Evolutionary conservation across 2,888 invertebrate genomes (phyloP).

Genomic region (Lagria hirta): DNA sequence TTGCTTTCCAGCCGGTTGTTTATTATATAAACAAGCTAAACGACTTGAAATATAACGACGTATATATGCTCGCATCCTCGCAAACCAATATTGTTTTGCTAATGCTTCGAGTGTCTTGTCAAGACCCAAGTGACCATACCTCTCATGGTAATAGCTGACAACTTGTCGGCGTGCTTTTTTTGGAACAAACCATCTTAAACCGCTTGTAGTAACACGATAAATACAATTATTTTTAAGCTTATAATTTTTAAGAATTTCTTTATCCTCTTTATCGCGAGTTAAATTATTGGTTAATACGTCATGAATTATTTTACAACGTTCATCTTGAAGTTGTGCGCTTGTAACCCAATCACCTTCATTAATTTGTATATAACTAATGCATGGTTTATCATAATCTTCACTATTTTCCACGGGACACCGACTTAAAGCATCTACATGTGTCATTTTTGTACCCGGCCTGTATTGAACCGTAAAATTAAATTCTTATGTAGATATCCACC

Average conservation of each 20-base stretch:
- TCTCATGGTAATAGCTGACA: constrained; percentile 6
- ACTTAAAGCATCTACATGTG: constrained; percentile 40
- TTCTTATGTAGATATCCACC: constrained; percentile 42
- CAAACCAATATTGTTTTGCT: constrained; percentile 33
- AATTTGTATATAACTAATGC: constrained; percentile 6
- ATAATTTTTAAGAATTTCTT: constrained; percentile 14
- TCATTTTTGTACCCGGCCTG: constrained; percentile 38
- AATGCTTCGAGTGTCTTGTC: constrained; percentile 3
- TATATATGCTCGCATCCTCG: constrained; percentile 21
- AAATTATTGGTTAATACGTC: not conserved
- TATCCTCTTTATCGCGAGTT: constrained; percentile 13
- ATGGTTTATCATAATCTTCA: constrained; percentile 4
- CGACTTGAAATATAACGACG: not conserved
- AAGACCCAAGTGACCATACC: not conserved
- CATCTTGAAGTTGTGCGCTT: constrained; percentile 6
- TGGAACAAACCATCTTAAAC: constrained; percentile 9
- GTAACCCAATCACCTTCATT: constrained; percentile 17
- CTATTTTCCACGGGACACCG: constrained; percentile 28
- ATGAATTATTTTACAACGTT: constrained; percentile 5
- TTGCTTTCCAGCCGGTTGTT: not conserved
- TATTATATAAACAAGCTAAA: not conserved
- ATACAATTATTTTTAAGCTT: constrained; percentile 10
- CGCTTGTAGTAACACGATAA: constrained; percentile 4
- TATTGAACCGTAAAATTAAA: constrained; percentile 39
- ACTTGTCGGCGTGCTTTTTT: constrained; percentile 10